Conservation (phyloP, 2,888 invertebrate genomes). For the Noctuana brunneofusca region DNA sequence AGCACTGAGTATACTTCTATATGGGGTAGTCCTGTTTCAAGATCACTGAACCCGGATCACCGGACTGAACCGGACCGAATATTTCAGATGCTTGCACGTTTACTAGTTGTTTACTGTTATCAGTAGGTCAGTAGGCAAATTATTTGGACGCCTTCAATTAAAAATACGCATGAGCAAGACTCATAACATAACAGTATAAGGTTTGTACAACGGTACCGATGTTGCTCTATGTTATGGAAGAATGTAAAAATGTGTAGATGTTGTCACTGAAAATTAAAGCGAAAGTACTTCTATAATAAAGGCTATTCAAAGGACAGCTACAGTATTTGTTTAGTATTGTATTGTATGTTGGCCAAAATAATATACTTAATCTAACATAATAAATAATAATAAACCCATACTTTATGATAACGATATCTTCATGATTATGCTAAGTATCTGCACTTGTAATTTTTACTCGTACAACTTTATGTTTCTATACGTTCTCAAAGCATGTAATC, state of each 20-base stretch:
- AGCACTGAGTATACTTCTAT: neutral
- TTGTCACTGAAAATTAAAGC: too few relatives aligned
- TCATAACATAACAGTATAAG: neutral
- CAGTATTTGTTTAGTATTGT: too few relatives aligned
- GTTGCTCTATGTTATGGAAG: neutral
- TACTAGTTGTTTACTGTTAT: conserved; percentile 49
- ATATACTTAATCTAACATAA: too few relatives aligned
- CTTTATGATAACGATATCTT: too few relatives aligned
- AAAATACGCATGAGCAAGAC: conserved; percentile 7
- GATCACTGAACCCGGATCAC: conserved; percentile 54
- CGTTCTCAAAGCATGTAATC: too few relatives aligned
- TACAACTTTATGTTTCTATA: too few relatives aligned
- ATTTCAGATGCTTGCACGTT: conserved; percentile 50
- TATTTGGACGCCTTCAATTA: conserved; percentile 15
- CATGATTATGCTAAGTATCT: too few relatives aligned
- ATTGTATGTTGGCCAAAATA: too few relatives aligned
- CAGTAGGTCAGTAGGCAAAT: conserved; percentile 21
- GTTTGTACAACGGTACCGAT: neutral
- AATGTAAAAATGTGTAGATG: neutral
- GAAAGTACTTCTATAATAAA: too few relatives aligned
- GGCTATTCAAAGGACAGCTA: too few relatives aligned
- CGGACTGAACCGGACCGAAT: conserved; percentile 37
- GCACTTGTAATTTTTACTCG: too few relatives aligned
- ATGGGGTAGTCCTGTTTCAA: conserved; percentile 25
- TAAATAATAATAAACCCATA: too few relatives aligned